Evolutionary conservation across 2,888 invertebrate genomes (phyloP), one percentile per base, ranked within the genome.

Genomic region (Proisotoma minuta): DNA sequence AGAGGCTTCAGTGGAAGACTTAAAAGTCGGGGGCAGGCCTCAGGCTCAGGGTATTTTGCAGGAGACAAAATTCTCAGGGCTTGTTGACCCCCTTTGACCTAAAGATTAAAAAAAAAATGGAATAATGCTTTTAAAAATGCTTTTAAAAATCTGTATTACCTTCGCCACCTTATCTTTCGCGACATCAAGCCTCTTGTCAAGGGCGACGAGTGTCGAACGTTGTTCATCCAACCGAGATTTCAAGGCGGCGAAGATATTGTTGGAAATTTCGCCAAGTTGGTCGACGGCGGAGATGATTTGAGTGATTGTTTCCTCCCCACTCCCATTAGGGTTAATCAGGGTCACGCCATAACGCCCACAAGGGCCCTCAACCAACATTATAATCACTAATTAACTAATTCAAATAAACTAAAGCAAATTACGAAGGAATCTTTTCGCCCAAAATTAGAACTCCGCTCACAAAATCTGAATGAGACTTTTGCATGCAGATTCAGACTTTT

Each of bases 61-160:
- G 74, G 60, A 3, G 74, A 74, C 15, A 73, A 43, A 23, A 74
- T 60, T 48, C 67, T 56, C 23, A 73, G 66, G 0, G 70, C 72
- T 48, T 68, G 71, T 18, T 66, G 66, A 1, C 68, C 64, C 1
- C 69, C 63, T 39, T 71, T 71, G 2, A n/a, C n/a, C n/a, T n/a
- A n/a, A n/a, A n/a, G n/a, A n/a, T n/a, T n/a, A n/a, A n/a, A n/a
- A n/a, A n/a, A n/a, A n/a, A n/a, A n/a, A n/a, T n/a, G n/a, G n/a
- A n/a, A n/a, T n/a, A n/a, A n/a, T n/a, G n/a, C n/a, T n/a, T n/a
- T n/a, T n/a, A n/a, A 34, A 15, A 8, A 34, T 34, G 15, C 8
- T 34, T 34, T 34, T 15, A 10, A 10, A 8, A 10, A 10, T 34
- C 15, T 10, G 8, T 40, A 18, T 56, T 34, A 34, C 34, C 34